Conservation (phyloP, 2,888 invertebrate genomes). For the Drosophila multiciliata region DNA sequence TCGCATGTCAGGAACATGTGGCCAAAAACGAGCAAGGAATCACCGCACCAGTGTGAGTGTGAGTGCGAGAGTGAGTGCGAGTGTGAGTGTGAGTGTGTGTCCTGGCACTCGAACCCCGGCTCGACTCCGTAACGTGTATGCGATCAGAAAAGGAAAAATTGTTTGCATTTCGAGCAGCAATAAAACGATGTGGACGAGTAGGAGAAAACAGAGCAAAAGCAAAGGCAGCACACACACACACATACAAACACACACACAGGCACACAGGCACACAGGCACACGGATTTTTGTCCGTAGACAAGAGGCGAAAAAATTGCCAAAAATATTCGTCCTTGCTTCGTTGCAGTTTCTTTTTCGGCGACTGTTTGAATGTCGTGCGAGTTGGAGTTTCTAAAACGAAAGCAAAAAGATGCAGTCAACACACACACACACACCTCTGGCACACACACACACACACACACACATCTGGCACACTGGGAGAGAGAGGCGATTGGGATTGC, state of each 20-base stretch:
- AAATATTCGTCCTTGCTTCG: constrained; percentile 84
- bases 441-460: constrained; percentile 19
- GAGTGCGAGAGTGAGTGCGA: background rate
- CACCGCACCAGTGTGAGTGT: constrained; percentile 5
- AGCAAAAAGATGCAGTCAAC: constrained; percentile 75
- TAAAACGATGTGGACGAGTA: constrained; percentile 37
- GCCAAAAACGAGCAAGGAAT: constrained; percentile 52
- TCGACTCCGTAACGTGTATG: constrained; percentile 14
- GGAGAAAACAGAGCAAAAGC: constrained; percentile 52
- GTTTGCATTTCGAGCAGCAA: constrained; percentile 36
- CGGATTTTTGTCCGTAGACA: constrained; percentile 23
- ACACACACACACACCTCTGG: constrained; percentile 20
- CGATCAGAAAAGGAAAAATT: constrained; percentile 54
- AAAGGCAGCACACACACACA: constrained; percentile 32
- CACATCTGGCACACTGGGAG: constrained; percentile 11
- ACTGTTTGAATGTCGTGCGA: constrained; percentile 69
- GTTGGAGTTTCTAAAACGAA: constrained; percentile 80
- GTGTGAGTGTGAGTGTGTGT: background rate
- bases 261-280: background rate
- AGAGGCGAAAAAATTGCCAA: constrained; percentile 76
- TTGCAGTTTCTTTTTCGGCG: constrained; percentile 83
- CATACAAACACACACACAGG: constrained; percentile 2
- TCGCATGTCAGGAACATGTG: constrained; percentile 4
- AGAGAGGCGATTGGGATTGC: constrained; percentile 32
- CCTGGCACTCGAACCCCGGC: constrained; percentile 20